Evolutionary conservation across 2,888 invertebrate species (phyloP).

Genomic region (Isoperla grammatica): DNA sequence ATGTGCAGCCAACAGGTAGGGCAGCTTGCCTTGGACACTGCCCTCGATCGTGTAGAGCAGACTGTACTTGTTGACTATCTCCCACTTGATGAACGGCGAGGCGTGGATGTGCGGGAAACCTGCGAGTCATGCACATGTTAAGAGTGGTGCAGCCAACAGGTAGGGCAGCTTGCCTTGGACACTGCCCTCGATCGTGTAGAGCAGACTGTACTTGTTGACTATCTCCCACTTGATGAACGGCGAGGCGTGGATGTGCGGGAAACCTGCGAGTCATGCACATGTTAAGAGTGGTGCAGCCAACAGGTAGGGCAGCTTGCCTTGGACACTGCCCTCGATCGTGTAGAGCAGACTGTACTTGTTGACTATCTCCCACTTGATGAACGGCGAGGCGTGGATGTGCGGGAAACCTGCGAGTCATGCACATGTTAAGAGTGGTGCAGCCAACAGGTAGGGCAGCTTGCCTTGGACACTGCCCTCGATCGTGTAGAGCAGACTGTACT

Average conservation of each 20-base stretch:
- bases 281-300: constrained; percentile 46
- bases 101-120: constrained; percentile 38
- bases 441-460: constrained; percentile 44
- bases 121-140: too few species aligned
- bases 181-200: constrained; percentile 43
- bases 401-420: constrained; percentile 37
- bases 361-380: constrained; percentile 37
- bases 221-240: constrained; percentile 36
- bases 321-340: constrained; percentile 40
- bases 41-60: constrained; percentile 45
- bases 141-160: constrained; percentile 45
- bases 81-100: constrained; percentile 35
- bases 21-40: constrained; percentile 34
- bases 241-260: constrained; percentile 37
- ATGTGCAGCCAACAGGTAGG: constrained; percentile 47
- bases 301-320: constrained; percentile 41
- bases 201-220: constrained; percentile 43
- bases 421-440: too few species aligned
- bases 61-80: constrained; percentile 42
- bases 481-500: constrained; percentile 45
- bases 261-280: constrained; percentile 35
- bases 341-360: constrained; percentile 45
- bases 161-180: constrained; percentile 39
- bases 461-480: constrained; percentile 38
- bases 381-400: constrained; percentile 35